Evolutionary conservation across 2,797 vertebrate species (phyloP).

Genomic region (Gallinago solitaria): DNA sequence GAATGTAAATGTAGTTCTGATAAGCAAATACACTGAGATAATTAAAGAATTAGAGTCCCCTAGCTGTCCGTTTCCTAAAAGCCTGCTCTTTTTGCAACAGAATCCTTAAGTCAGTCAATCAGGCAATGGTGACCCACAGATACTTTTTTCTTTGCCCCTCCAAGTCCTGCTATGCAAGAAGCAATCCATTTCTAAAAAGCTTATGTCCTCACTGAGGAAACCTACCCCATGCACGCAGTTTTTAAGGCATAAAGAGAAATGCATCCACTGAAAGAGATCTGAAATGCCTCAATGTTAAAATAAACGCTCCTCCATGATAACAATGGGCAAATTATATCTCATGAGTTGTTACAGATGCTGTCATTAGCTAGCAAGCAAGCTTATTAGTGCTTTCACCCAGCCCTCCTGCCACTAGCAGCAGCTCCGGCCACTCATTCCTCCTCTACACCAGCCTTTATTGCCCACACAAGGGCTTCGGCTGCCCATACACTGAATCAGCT

Average conservation of each 20-base stretch:
- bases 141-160: too few species aligned
- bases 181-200: background rate
- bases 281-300: background rate
- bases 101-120: background rate
- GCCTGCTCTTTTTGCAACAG: background rate
- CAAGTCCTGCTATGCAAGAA: background rate
- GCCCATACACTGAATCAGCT: background rate
- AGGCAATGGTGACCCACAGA: background rate
- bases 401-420: background rate
- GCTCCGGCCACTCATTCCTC: background rate
- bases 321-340: background rate
- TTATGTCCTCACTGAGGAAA: background rate
- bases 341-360: background rate
- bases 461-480: background rate
- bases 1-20: background rate
- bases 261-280: background rate
- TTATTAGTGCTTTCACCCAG: background rate
- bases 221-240: fast-evolving
- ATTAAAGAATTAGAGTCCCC: background rate
- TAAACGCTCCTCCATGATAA: background rate
- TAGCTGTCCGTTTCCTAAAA: background rate
- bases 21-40: background rate
- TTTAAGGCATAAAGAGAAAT: background rate
- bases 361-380: background rate
- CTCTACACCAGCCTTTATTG: background rate